These are phyloP conservation scores for Alitta virens DNA, from an alignment of 2,888 invertebrate species.

Conservation along the genomic window DNA sequence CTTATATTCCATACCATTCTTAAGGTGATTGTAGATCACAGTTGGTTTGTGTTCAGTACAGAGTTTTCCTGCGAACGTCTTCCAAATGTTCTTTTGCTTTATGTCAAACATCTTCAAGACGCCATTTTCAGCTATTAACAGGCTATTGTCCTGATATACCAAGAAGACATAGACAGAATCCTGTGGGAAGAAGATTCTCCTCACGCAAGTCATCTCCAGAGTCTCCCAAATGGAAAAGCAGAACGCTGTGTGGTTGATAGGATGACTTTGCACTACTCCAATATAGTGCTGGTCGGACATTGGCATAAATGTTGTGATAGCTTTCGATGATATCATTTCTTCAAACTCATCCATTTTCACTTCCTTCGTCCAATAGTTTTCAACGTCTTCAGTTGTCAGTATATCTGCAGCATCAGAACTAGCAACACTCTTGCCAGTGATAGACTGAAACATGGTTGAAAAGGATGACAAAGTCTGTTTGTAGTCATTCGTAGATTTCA, in stretches of 20 bases:
- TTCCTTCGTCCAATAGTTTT: constrained; percentile 24
- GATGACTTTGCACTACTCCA: constrained; percentile 12
- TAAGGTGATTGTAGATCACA: not conserved
- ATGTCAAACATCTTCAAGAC: constrained; percentile 8
- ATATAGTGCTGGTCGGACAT: constrained; percentile 13
- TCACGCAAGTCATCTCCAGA: constrained; percentile 14
- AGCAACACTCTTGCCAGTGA: constrained; percentile 8
- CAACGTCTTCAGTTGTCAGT: constrained; percentile 15
- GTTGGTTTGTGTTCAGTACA: not conserved
- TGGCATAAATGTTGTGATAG: constrained; percentile 5
- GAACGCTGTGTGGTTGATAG: not conserved
- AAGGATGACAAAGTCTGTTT: not conserved
- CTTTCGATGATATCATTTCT: not conserved
- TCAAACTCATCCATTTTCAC: constrained; percentile 1
- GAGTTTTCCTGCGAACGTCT: constrained; percentile 1
- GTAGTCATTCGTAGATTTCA: not conserved
- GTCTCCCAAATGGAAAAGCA: constrained; percentile 24
- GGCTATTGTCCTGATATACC: not conserved
- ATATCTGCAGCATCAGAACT: not conserved
- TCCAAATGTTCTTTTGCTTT: not conserved
- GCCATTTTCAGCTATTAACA: not conserved
- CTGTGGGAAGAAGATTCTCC: constrained; percentile 22
- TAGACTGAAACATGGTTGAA: constrained; percentile 2
- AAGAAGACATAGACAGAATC: constrained; percentile 8
- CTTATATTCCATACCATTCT: no score